These are phyloP conservation scores for Endomychus coccineus DNA, from an alignment of 2,888 invertebrate genomes.

Conservation along the genomic window DNA sequence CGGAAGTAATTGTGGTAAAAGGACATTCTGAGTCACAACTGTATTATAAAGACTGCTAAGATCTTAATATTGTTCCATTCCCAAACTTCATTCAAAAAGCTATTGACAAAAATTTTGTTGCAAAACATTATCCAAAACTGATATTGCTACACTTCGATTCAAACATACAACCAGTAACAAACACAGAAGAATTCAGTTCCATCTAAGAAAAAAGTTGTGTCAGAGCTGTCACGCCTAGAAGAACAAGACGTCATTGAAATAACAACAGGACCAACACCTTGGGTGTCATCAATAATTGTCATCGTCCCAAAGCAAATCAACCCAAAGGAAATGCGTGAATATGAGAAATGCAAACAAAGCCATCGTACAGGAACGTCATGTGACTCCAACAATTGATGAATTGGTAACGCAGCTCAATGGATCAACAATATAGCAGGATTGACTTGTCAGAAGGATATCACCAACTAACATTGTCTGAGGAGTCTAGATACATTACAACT, in stretches of 20 bases:
- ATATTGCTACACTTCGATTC: too few species aligned
- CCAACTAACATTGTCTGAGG: slow-evolving; percentile 32
- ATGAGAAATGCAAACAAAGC: slow-evolving; percentile 23
- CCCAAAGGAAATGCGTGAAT: slow-evolving; percentile 17
- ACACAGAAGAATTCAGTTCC: slow-evolving; percentile 19
- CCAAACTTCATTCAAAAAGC: too few species aligned
- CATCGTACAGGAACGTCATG: slow-evolving; percentile 20
- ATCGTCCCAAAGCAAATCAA: slow-evolving; percentile 20
- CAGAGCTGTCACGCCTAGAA: slow-evolving; percentile 15
- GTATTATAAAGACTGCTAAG: too few species aligned
- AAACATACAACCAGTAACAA: too few species aligned
- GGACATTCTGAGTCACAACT: too few species aligned
- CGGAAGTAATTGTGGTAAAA: too few species aligned
- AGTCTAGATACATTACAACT: slow-evolving; percentile 34
- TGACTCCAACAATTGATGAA: slow-evolving; percentile 22
- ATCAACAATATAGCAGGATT: slow-evolving; percentile 26
- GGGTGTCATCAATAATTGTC: slow-evolving; percentile 23
- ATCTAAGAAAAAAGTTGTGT: slow-evolving; percentile 15
- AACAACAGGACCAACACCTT: slow-evolving; percentile 17
- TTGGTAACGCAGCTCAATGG: slow-evolving; percentile 18
- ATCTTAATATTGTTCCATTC: too few species aligned
- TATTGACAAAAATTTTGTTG: too few species aligned
- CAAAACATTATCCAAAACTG: too few species aligned
- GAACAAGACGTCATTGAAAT: slow-evolving; percentile 20
- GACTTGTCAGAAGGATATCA: slow-evolving; percentile 37